Conservation (phyloP, 2,113 vertebrate species). For the Podarcis cretensis region DNA sequence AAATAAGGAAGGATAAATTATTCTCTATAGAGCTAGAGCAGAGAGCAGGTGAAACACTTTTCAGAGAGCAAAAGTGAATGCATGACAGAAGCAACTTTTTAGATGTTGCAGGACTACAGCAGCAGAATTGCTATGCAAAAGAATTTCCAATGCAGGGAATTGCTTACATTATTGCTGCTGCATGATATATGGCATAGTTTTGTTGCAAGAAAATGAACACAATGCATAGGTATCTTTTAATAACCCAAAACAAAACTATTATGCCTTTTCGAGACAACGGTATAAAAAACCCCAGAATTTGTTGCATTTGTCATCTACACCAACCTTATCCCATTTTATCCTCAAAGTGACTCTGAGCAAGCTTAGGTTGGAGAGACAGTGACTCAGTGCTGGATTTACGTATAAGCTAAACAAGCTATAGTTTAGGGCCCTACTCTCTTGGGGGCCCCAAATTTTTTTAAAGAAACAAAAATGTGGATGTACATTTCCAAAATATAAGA, state of each 20-base stretch:
- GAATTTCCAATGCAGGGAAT: conserved; percentile 37
- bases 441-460: no score
- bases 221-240: neutral
- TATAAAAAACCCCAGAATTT: neutral
- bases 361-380: neutral
- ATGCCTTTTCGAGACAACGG: neutral
- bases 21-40: conserved; percentile 47
- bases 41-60: conserved; percentile 38
- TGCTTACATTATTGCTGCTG: conserved; percentile 2
- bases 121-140: conserved; percentile 58
- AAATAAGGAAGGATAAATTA: conserved; percentile 4
- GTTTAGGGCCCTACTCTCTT: no score
- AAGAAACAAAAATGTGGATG: no score
- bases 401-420: no score
- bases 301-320: neutral
- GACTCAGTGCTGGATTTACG: no score
- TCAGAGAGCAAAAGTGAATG: conserved; percentile 52
- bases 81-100: conserved; percentile 43
- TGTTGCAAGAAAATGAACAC: neutral
- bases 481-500: no score
- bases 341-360: neutral
- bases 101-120: conserved; percentile 34
- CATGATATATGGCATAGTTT: conserved; percentile 39
- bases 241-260: neutral
- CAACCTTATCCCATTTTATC: neutral